Base-by-base conservation (phyloP, 2,888 invertebrate species). In the Furcula furcula region DNA sequence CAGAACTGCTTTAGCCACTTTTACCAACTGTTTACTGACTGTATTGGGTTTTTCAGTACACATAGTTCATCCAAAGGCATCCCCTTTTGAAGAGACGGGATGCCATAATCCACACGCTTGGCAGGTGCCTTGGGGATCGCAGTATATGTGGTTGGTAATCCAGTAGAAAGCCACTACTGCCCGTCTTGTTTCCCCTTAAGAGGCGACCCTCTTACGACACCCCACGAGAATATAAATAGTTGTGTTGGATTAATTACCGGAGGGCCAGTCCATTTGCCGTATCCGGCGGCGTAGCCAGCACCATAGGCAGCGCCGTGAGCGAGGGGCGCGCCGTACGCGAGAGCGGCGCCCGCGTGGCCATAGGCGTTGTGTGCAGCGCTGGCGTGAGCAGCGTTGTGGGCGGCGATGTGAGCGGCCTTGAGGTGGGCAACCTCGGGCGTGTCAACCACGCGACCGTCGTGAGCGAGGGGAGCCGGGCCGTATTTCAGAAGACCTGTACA, bases 341-440 rank as follows among this genome's bases (percentile, higher is more conserved):
- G 59, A 19, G 65, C 0, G 36, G 60, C 67, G 15, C 46, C 50
- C 6, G 55, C 74, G 45, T 55, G 57, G 20, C 63, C 69, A 55
- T 50, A 61, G 21, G 52, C 57, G 31, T 56, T 65, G 43, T 73
- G 72, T 9, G 67, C 63, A 7, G 76, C 80, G 36, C 42, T 63
- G 15, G 66, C 76, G 63, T 81, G 74, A 1, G 83, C 86, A 22
- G 74, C 75, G 22, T 77, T 73, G 71, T 84, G 89, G 16, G 90
- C 89, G 33, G 86, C 81, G 53, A 84, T 66, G 69, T 90, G 91
- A 21, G 90, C 90, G 18, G 89, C 85, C 72, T 90, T 91, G 40
- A 91, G 89, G 58, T 90, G 90, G 11, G 91, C 90, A 0, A 90
- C 89, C 76, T 90, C 90, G 42, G 90, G 87, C 14, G 90, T 90